Conservation (phyloP, 2,888 invertebrate species). For the Autographa pulchrina region DNA sequence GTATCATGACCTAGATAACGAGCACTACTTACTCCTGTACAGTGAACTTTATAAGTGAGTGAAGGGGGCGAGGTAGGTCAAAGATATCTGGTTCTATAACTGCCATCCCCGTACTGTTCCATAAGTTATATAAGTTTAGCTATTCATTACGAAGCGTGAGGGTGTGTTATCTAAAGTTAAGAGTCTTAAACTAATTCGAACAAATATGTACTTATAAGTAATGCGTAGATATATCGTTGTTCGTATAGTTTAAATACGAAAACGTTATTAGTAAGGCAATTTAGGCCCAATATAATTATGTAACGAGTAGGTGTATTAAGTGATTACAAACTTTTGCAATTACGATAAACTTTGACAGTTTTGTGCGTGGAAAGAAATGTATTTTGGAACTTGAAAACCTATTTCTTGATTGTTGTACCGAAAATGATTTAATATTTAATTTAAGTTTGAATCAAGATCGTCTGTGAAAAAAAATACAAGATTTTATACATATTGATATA, state of each 20-base stretch:
- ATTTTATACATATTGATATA: not conserved
- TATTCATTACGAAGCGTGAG: constrained; percentile 69
- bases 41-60: constrained; percentile 15
- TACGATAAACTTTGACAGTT: constrained; percentile 4
- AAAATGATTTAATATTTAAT: not conserved
- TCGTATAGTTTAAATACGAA: constrained; percentile 40
- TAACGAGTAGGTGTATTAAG: not conserved
- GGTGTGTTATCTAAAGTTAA: constrained; percentile 68
- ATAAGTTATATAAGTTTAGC: constrained; percentile 73
- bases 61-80: constrained; percentile 51
- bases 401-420: not conserved
- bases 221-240: constrained; percentile 35
- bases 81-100: constrained; percentile 57
- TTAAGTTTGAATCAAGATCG: not conserved
- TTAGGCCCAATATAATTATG: constrained; percentile 19
- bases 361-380: not conserved
- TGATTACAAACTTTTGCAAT: constrained; percentile 4
- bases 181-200: constrained; percentile 59
- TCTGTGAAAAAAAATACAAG: too few relatives aligned
- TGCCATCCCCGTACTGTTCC: constrained; percentile 62
- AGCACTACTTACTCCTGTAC: constrained; percentile 26
- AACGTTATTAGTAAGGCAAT: constrained; percentile 21
- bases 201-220: constrained; percentile 52
- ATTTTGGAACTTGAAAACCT: not conserved
- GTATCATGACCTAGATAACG: constrained; percentile 32